Evolutionary conservation across 2,113 vertebrate genomes (phyloP).

Genomic region (Oreotrochilus melanogaster): DNA sequence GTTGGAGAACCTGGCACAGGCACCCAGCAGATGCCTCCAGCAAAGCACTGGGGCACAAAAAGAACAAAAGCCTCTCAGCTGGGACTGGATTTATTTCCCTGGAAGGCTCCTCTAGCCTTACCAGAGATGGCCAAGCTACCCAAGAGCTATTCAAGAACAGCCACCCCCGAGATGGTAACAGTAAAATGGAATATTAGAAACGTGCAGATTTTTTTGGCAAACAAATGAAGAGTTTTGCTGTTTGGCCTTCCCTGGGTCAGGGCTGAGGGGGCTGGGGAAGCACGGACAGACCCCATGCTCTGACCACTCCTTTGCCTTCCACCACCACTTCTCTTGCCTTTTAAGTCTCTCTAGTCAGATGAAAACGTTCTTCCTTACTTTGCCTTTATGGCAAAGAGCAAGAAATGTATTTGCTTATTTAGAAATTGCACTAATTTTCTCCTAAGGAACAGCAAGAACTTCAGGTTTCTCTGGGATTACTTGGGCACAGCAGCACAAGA

Average conservation of each 20-base stretch:
- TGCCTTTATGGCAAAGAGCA: background rate
- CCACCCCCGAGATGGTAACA: background rate
- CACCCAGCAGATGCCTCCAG: background rate
- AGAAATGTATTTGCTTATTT: background rate
- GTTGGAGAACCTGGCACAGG: background rate
- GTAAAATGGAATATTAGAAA: background rate
- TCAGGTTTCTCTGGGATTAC: background rate
- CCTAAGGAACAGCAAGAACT: background rate
- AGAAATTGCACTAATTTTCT: background rate
- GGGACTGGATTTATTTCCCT: accelerated
- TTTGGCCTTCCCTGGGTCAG: background rate
- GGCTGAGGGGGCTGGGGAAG: background rate
- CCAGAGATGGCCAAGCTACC: background rate
- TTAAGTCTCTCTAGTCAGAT: background rate
- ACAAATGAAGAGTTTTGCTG: background rate
- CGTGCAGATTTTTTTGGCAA: background rate
- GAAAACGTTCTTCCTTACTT: background rate
- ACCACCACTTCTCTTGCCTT: background rate
- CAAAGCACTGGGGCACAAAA: background rate
- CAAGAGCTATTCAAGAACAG: background rate
- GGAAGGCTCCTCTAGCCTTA: background rate
- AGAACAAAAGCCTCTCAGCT: background rate
- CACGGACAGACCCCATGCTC: background rate
- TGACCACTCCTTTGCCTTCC: background rate
- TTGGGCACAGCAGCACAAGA: background rate